Base-by-base conservation (phyloP, 30 jellyfish, hydroid and myxozoan genomes). In the Mastigias papua region DNA sequence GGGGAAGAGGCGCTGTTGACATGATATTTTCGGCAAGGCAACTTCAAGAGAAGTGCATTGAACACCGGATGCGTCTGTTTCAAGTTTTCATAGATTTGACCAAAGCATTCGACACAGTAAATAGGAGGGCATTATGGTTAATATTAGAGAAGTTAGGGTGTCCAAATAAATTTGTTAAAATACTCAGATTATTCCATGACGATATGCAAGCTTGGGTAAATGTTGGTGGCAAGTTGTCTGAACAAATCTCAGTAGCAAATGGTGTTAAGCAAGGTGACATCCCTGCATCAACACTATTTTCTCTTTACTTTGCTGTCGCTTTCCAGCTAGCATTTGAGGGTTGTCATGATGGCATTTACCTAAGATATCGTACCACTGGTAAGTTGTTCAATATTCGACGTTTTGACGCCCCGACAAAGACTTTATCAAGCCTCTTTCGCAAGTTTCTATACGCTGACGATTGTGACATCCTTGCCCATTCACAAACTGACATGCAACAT, bases 41-140 rank as follows among this genome's bases (percentile, higher is more conserved):
- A 34, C 84, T 73, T 29, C 84, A 73, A 23, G 84, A 73, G 69
- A 73, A 73, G 84, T 0, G 84, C 69, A 0, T n/a, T 28, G 84
- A 73, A 29, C 76, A 73, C 11, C 28, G 0, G n/a, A n/a, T 16
- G 22, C 75, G 33, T 29, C 84, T 73, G 35, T 73, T 28, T 64
- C n/a, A 21, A 17, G 48, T 64, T 34, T 73, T 28, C 72, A 29
- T 73, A 0, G 84, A 73, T 26, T 64, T 73, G 30, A 73, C 71
- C 16, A 73, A 73, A 67, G 79, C 54, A 42, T 0, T 42, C 54
- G 54, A 42, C 54, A 42, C 54, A 42, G 54, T 42, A 0, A 42
- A 42, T 26, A 0, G 49, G 4, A 42, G 26, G 23, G 79, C 50
- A 0, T 29, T 67, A 29, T 67, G 79, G 48, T 23, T 23, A 0